A percentile compares a stretch with the other conserved stretches of the same genome.
phyloP scores from a whole-genome alignment of 2,888 invertebrate genomes.

The Pachydiplax longipennis region DNA sequence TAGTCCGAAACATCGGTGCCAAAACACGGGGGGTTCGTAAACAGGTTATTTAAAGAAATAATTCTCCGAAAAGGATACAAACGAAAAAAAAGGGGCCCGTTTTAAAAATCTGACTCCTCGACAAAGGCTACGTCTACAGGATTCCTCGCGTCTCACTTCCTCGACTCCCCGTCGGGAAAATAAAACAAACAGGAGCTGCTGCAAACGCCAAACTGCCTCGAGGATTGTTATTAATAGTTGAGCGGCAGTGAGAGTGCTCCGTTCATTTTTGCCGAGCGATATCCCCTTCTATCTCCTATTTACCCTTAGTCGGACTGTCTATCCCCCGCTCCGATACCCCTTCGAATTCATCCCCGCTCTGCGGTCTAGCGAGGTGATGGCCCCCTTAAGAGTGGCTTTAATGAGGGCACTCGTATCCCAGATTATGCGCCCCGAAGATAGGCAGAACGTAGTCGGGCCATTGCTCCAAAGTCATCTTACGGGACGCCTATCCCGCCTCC shows the following conservation, averaged over 20 bases:
- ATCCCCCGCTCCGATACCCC: background rate
- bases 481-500: background rate
- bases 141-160: background rate
- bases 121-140: background rate
- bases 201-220: background rate
- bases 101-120: background rate
- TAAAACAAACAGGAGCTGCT: constrained; percentile 1
- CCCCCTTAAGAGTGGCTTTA: background rate
- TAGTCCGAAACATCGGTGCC: background rate
- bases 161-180: background rate
- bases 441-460: background rate
- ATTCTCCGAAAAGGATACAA: background rate
- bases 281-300: background rate
- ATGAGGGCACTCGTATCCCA: constrained; percentile 10
- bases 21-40: background rate
- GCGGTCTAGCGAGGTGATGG: background rate
- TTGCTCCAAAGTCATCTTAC: background rate
- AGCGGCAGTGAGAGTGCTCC: background rate
- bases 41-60: background rate
- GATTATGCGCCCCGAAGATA: constrained; percentile 22
- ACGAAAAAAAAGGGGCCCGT: background rate
- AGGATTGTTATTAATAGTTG: constrained; percentile 33
- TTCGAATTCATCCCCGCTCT: background rate
- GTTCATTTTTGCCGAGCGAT: background rate
- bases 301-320: too few relatives aligned